phyloP scores from a whole-genome alignment of 2,113 vertebrate genomes.

The Pygoscelis antarcticus region DNA sequence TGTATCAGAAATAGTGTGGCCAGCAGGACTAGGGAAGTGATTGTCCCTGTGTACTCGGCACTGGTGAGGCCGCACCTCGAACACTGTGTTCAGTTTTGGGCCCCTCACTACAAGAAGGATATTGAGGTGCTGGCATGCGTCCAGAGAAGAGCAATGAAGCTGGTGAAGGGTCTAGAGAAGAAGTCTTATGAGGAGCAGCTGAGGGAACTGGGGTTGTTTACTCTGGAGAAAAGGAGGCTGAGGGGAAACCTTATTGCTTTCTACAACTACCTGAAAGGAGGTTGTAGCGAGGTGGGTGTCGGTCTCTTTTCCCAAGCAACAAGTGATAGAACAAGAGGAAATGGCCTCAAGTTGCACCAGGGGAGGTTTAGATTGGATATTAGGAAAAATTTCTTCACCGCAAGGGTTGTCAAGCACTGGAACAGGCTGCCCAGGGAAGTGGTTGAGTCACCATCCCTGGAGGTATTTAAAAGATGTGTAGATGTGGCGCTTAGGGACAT shows the following conservation, averaged over 20 bases:
- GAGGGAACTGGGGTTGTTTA: too few relatives aligned
- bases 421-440: neutral
- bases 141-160: neutral
- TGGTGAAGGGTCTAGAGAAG: neutral
- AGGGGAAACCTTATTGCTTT: too few relatives aligned
- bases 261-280: neutral
- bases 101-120: neutral
- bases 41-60: accelerated
- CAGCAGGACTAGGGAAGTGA: neutral
- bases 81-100: neutral
- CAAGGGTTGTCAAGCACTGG: neutral
- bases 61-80: accelerated
- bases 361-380: neutral
- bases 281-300: neutral
- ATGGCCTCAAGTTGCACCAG: neutral
- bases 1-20: neutral
- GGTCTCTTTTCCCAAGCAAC: neutral
- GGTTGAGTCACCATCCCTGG: neutral
- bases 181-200: too few relatives aligned
- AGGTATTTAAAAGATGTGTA: neutral
- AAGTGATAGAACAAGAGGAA: neutral
- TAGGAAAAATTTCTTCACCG: neutral
- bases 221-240: too few relatives aligned
- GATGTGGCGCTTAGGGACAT: neutral
- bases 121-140: neutral